Base-by-base conservation (phyloP, 2,888 invertebrate species). In the Drosophila tripunctata region DNA sequence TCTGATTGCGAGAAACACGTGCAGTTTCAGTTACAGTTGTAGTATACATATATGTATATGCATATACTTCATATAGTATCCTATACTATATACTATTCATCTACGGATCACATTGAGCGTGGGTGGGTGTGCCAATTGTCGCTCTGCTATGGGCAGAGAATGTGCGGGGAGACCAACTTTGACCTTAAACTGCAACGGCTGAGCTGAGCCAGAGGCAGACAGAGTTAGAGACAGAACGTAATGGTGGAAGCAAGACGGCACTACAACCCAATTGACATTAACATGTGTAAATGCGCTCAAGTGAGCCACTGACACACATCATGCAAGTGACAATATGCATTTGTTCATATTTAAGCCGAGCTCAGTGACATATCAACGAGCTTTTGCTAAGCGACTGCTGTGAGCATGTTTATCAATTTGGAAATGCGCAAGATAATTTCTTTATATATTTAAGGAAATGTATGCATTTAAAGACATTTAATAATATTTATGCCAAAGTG, bases 101-200 rank as follows among this genome's bases (percentile, higher is more conserved):
- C 38, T 52, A 27, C 30, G 30, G 15, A 21, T 31, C 10, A 36
- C 50, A 50, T 51, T 68, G 43, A 63, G 87, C 72, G 80, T 80
- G 80, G 80, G 80, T 61, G 84, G 69, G 55, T 78, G 75, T 67
- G 72, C 67, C 87, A 80, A 80, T 80, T 80, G 87, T 69, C 64
- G 72, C 62, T 6, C 27, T 17, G 58, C 21, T 35, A 30, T 51
- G 38, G 15, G 24, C 15, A 14, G n/a, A 12, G 21, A 12, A 3
- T 12, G 45, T 15, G n/a, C 33, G 48, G 40, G 54, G 24, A 22
- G 40, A 31, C 38, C 84, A 77, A 80, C 80, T 84, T 89, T 89
- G 89, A 90, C 89, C 89, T 89, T 89, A 86, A 89, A 84, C 88
- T 83, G 89, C 82, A 80, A 57, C 54, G 60, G 55, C n/a, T 15